Evolutionary conservation across 2,797 vertebrate species (phyloP), one percentile per base, ranked within the genome.

Genomic region (Capromys pilorides): DNA sequence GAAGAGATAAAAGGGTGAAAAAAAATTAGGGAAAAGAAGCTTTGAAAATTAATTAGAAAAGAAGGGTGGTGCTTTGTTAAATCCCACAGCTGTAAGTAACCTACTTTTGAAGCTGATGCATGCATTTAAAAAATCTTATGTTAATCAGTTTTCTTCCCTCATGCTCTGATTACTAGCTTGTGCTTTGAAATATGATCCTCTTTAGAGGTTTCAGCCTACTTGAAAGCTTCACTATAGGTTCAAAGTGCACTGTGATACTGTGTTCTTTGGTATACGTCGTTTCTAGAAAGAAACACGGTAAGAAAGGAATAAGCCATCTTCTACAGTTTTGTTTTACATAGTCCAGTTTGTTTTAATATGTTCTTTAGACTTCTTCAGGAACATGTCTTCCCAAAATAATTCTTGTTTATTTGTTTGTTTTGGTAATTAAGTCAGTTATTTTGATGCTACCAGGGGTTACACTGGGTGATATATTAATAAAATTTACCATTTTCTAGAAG

Each of bases 31-130:
- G 64, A 61, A 96, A 33, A 92, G 95, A 31, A 96, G 33, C 90
- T 96, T 96, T 96, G 90, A 96, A 97, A 98, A 97, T 95, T 93
- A 97, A 97, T 88, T 97, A 88, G 73, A 57, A 59, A 95, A 93
- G 91, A 94, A 88, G 49, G 1, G 0, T 93, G 57, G 59, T 62
- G 82, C 90, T 57, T 92, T 91, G 85, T 94, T 54, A 81, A 97
- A 91, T 79, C 93, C 94, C 87, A 96, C 78, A 96, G 96, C 91
- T 97, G 14, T 62, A 82, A 97, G 87, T 96, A 97, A 97, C 79
- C 95, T 95, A 94, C 77, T 97, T 98, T 96, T 87, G 36, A 91
- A 91, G 71, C 80, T 54, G 64, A 88, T 78, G 7, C 0, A 0
- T 87, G 75, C 51, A 33, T 88, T 92, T 64, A 5, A 81, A 86